Percentiles rank a stretch among this genome's conserved stretches.
These are phyloP conservation scores for Halcyon leucocephala DNA, from an alignment of 2,797 vertebrate genomes.

Conservation along the genomic window DNA sequence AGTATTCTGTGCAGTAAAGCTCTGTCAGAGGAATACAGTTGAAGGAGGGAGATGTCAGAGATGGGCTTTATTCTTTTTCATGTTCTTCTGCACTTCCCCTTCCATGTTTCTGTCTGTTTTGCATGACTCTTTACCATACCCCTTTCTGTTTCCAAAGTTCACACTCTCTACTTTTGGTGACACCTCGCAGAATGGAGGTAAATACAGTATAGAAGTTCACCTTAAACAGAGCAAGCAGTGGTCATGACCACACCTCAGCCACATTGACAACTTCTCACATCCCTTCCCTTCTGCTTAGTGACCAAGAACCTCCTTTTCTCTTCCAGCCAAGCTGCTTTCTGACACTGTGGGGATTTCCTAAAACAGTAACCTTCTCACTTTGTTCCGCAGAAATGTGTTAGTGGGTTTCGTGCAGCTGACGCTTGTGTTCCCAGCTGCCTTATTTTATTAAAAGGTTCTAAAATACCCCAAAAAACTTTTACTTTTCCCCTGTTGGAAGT, in stretches of 20 bases:
- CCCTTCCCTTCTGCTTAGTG: not conserved
- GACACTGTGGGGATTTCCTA: not conserved
- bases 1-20: not conserved
- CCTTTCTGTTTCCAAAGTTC: not conserved
- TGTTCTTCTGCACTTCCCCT: not conserved
- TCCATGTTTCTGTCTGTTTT: not conserved
- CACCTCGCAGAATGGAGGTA: not conserved
- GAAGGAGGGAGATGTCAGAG: not conserved
- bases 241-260: not conserved
- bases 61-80: not conserved
- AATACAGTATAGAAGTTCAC: not conserved
- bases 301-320: not conserved
- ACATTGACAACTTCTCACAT: not conserved
- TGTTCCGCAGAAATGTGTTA: not conserved
- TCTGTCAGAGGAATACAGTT: not conserved
- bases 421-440: not conserved
- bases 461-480: not conserved
- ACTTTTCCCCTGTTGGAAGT: not conserved
- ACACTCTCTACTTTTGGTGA: not conserved
- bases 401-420: not conserved
- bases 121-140: not conserved
- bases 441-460: not conserved
- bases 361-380: not conserved
- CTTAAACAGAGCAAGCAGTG: not conserved
- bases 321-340: not conserved